Evolutionary conservation across 1,140 invertebrate species (phyloP).

Genomic region (Metopolophium dirhodum): DNA sequence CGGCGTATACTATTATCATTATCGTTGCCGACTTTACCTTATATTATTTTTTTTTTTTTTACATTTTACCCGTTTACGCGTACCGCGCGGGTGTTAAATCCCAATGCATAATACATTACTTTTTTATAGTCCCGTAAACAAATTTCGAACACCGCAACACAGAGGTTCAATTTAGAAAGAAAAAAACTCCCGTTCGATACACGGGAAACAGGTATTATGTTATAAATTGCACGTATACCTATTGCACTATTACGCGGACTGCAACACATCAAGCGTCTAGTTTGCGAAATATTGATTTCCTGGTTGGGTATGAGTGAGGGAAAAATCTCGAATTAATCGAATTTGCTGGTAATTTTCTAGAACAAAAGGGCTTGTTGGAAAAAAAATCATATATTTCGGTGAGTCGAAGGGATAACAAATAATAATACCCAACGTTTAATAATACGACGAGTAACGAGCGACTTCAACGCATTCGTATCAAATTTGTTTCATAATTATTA

Average conservation of each 20-base stretch:
- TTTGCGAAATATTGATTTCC: not conserved
- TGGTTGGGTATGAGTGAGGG: not conserved
- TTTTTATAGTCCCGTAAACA: not conserved
- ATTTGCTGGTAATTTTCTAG: not conserved
- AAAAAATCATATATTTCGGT: not conserved
- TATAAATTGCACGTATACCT: not conserved
- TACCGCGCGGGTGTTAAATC: not conserved
- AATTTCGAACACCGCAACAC: not conserved
- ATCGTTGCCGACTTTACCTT: conserved; percentile 1
- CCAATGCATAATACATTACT: not conserved
- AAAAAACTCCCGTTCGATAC: not conserved
- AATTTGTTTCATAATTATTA: not conserved
- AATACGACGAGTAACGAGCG: not conserved
- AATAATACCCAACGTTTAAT: not conserved
- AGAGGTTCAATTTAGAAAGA: not conserved
- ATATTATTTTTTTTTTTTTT: not conserved
- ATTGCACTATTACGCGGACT: not conserved
- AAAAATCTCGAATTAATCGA: not conserved
- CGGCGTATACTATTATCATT: conserved; percentile 18
- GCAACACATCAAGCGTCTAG: not conserved
- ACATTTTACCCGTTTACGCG: not conserved
- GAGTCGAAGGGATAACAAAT: not conserved
- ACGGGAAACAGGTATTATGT: not conserved
- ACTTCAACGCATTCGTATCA: not conserved
- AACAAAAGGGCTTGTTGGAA: not conserved